phyloP scores from a whole-genome alignment of 2,888 invertebrate genomes.

The Coelogynopora nodosa region DNA sequence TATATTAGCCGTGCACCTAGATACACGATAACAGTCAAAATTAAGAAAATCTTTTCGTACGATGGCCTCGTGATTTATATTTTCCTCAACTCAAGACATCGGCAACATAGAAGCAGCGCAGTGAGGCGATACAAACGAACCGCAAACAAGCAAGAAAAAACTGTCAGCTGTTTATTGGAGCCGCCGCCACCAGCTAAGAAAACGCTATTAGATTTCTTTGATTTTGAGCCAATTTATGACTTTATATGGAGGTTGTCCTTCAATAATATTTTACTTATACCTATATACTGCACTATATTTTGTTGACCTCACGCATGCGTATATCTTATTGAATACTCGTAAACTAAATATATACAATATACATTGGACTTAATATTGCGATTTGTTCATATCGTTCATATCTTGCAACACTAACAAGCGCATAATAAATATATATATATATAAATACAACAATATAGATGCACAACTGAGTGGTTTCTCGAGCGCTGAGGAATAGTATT shows the following conservation, averaged over 20 bases:
- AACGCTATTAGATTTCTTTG: constrained; percentile 15
- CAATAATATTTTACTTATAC: constrained; percentile 22
- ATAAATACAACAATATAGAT: constrained; percentile 1
- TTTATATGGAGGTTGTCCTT: constrained; percentile 20
- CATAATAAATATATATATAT: constrained; percentile 6
- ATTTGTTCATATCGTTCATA: constrained; percentile 26
- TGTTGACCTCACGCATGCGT: neutral
- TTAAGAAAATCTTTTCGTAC: too few relatives aligned
- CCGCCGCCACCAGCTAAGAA: constrained; percentile 31
- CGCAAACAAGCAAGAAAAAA: constrained; percentile 5
- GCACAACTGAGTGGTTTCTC: too few relatives aligned
- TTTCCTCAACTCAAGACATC: neutral
- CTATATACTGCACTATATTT: constrained; percentile 18
- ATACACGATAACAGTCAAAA: too few relatives aligned
- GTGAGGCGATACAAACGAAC: constrained; percentile 25
- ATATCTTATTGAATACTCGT: constrained; percentile 19
- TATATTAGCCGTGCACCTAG: too few relatives aligned
- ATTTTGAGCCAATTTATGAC: constrained; percentile 1
- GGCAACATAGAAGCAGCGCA: constrained; percentile 20
- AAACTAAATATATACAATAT: constrained; percentile 19
- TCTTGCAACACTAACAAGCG: constrained; percentile 9
- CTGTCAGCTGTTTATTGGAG: constrained; percentile 26
- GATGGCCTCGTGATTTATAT: constrained; percentile 3
- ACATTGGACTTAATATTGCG: neutral
- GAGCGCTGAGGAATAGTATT: too few relatives aligned